Evolutionary conservation across 1,140 invertebrate genomes (phyloP).

Genomic region (Drosophila kikkawai): DNA sequence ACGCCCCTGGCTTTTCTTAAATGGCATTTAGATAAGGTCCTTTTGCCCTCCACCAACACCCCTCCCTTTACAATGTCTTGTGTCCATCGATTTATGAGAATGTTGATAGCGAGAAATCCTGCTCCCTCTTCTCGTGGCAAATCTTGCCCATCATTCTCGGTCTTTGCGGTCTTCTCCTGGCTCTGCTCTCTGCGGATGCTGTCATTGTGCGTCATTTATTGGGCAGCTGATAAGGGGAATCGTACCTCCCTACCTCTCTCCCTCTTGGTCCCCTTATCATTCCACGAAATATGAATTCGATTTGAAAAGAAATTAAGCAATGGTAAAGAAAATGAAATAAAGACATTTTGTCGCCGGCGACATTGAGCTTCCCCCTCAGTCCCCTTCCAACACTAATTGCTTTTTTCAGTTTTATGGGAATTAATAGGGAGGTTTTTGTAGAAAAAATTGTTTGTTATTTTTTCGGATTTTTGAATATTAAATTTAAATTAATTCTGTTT

Average conservation of each 20-base stretch:
- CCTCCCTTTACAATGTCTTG: conserved; percentile 30
- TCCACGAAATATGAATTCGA: conserved; percentile 71
- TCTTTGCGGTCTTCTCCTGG: conserved; percentile 6
- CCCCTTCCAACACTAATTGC: conserved; percentile 11
- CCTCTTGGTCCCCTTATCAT: not conserved
- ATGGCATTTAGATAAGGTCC: conserved; percentile 80
- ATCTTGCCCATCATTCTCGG: conserved; percentile 36
- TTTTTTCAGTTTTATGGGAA: not conserved
- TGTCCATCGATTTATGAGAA: conserved; percentile 71
- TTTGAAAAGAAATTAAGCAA: conserved; percentile 73
- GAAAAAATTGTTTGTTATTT: fast-evolving
- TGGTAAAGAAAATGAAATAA: conserved; percentile 58
- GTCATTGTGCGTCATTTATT: conserved; percentile 73
- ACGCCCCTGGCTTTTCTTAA: conserved; percentile 51
- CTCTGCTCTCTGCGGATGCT: conserved; percentile 12
- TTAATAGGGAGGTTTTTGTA: not conserved
- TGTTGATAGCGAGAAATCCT: conserved; percentile 48
- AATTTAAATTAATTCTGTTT: too few relatives aligned
- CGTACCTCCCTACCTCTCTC: not conserved
- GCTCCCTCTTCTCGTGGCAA: not conserved
- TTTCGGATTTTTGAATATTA: not conserved
- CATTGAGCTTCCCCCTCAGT: conserved; percentile 3
- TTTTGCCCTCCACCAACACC: conserved; percentile 11
- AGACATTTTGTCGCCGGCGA: conserved; percentile 74
- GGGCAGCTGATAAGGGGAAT: conserved; percentile 58